These are phyloP conservation scores for Philaenus spumarius DNA, from an alignment of 1,140 invertebrate species.

Conservation along the genomic window DNA sequence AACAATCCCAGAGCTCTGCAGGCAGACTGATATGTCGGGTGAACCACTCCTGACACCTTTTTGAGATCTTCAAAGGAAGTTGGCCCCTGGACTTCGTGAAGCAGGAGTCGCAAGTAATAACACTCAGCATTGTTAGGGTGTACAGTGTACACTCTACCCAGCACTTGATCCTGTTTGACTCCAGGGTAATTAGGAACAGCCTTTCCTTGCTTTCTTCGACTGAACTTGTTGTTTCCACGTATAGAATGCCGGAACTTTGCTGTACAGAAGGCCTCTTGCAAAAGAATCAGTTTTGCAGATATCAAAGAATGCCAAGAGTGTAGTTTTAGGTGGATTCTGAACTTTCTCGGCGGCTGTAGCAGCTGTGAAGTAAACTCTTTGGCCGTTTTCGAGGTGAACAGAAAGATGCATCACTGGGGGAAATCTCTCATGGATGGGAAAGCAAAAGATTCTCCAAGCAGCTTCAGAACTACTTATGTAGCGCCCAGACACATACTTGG, in stretches of 20 bases:
- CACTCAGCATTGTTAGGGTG: too few relatives aligned
- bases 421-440: conserved; percentile 33
- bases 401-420: conserved; percentile 35
- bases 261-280: conserved; percentile 1
- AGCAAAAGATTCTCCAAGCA: conserved; percentile 38
- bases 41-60: too few relatives aligned
- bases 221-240: conserved; percentile 18
- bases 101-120: too few relatives aligned
- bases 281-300: neutral
- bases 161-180: conserved; percentile 21
- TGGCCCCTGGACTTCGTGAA: too few relatives aligned
- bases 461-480: conserved; percentile 42
- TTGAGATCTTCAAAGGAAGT: too few relatives aligned
- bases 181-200: conserved; percentile 5
- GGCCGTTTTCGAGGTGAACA: conserved; percentile 36
- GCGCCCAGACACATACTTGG: conserved; percentile 30
- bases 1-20: too few relatives aligned
- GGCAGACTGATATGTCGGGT: too few relatives aligned
- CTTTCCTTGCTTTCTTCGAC: conserved; percentile 12
- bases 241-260: conserved; percentile 24
- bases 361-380: conserved; percentile 30
- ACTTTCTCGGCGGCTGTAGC: conserved; percentile 13
- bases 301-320: neutral
- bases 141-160: conserved; percentile 36
- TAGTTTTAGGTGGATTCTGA: neutral